Conservation (phyloP, 1,140 invertebrate species). For the roundworm (Caenorhabditis elegans) region WBcel235 BX284606.5:10068501-10069000, state of each 20-base stretch:
- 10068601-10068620: not conserved
- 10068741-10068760: not conserved
- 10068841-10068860: conserved; percentile 71
- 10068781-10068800: not conserved
- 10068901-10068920: conserved; percentile 70
- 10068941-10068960: conserved; percentile 68
- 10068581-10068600: not conserved
- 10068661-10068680: not conserved
- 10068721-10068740: conserved; percentile 3
- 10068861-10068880: conserved; percentile 70
- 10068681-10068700: not conserved
- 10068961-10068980: conserved; percentile 38
- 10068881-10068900: conserved; percentile 70
- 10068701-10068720: conserved; percentile 22
- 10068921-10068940: conserved; percentile 72
- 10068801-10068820: conserved; percentile 69
- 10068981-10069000: no score
- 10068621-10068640: not conserved
- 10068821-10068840: conserved; percentile 70
- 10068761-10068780: not conserved
- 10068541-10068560: conserved; percentile 14
- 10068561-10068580: not conserved
- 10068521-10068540: no score
- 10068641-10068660: conserved; percentile 6
- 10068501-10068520: no score